Conservation (phyloP, 2,113 vertebrate genomes). For the Anhinga rufa region DNA sequence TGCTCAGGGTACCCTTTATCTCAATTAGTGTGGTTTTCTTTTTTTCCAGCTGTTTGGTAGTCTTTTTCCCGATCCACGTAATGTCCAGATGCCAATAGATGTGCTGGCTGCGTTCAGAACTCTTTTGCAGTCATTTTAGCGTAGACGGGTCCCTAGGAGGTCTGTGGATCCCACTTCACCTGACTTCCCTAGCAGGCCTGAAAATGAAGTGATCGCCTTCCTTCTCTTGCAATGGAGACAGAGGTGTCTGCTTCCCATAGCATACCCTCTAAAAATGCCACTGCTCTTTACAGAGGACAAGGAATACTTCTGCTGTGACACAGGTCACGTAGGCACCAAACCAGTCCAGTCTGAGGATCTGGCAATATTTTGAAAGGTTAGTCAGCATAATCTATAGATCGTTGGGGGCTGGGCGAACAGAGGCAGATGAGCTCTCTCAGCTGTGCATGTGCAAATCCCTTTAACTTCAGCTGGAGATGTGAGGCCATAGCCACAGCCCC, state of each 20-base stretch:
- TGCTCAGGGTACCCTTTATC: not conserved
- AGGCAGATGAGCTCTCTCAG: not conserved
- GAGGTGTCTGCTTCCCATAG: not conserved
- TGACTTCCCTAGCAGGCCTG: not conserved
- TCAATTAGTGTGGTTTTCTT: not conserved
- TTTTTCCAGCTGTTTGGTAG: not conserved
- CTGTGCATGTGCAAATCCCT: not conserved
- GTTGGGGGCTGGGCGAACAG: not conserved
- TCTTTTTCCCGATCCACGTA: not conserved
- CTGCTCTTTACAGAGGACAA: not conserved
- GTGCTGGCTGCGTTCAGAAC: not conserved
- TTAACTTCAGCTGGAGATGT: not conserved
- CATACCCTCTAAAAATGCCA: not conserved
- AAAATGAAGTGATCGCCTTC: not conserved
- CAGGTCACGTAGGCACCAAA: not conserved
- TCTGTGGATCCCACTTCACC: not conserved
- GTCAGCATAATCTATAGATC: rapidly evolving
- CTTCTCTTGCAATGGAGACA: not conserved
- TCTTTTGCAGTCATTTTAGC: not conserved
- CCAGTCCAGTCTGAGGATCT: not conserved
- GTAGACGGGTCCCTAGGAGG: not conserved
- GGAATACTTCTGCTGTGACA: not conserved
- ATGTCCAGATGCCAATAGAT: not conserved
- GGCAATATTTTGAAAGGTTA: not conserved
- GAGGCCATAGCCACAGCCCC: not conserved